phyloP scores from a whole-genome alignment of 2,888 invertebrate species.

The Nudaria mundana region DNA sequence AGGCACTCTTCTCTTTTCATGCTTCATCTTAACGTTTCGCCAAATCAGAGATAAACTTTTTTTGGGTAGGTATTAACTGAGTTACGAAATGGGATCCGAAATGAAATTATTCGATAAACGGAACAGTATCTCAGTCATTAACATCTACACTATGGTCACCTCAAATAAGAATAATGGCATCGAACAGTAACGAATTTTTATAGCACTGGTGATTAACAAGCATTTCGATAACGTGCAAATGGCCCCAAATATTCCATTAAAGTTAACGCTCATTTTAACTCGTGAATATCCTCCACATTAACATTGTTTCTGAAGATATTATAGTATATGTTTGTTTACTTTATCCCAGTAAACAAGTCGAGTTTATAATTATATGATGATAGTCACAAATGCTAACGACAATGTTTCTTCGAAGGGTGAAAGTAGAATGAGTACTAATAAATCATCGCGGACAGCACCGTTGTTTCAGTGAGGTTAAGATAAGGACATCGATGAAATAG shows the following conservation, averaged over 20 bases:
- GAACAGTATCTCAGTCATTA: background rate
- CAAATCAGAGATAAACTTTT: too few relatives aligned
- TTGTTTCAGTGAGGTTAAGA: slow-evolving; percentile 49
- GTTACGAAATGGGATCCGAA: background rate
- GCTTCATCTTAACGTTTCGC: too few relatives aligned
- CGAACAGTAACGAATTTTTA: slow-evolving; percentile 7
- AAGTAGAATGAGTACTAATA: slow-evolving; percentile 60
- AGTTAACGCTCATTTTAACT: slow-evolving; percentile 34
- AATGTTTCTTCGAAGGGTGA: slow-evolving; percentile 58
- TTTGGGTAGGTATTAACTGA: too few relatives aligned
- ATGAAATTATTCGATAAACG: background rate
- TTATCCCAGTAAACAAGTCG: slow-evolving; percentile 15
- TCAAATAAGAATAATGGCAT: background rate
- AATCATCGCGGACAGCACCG: slow-evolving; percentile 56
- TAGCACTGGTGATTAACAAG: slow-evolving; percentile 16
- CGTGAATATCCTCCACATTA: slow-evolving; percentile 32
- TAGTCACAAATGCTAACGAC: slow-evolving; percentile 58
- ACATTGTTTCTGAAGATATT: slow-evolving; percentile 27
- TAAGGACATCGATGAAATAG: slow-evolving; percentile 65
- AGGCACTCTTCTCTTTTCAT: too few relatives aligned
- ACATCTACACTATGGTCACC: background rate
- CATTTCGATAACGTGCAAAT: slow-evolving; percentile 28
- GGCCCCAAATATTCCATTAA: slow-evolving; percentile 29
- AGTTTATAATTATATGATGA: slow-evolving; percentile 49
- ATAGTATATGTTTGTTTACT: slow-evolving; percentile 30